A percentile compares a stretch with the other conserved stretches of the same genome.
Conservation (phyloP, 2,888 invertebrate genomes). For the Cylindroiulus punctatus region DNA sequence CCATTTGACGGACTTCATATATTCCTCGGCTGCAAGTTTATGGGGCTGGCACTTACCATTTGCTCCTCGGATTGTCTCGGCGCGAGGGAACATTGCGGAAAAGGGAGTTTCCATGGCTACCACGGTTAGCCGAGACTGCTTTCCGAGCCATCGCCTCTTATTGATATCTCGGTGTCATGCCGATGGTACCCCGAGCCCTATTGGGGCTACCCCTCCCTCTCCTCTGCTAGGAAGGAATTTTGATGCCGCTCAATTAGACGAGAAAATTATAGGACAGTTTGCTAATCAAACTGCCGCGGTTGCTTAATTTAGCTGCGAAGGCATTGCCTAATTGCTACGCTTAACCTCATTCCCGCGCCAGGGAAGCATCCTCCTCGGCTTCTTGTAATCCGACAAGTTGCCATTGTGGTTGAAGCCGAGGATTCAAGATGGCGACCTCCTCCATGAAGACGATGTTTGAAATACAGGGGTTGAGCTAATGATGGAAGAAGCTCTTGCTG, state of each 20-base stretch:
- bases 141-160: neutral
- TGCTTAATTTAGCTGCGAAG: conserved; percentile 27
- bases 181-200: neutral
- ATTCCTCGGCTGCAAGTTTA: conserved; percentile 8
- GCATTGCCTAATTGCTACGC: neutral
- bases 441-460: too few species aligned
- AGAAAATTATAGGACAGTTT: conserved; percentile 6
- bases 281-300: conserved; percentile 34
- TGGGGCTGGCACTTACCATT: neutral
- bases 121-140: neutral
- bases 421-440: neutral
- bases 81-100: neutral
- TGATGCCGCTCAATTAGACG: neutral
- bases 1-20: conserved; percentile 41
- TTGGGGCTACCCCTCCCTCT: neutral
- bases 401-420: neutral
- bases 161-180: conserved; percentile 10
- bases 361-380: too few species aligned
- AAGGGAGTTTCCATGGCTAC: conserved; percentile 17
- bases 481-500: too few species aligned
- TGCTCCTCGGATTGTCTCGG: neutral
- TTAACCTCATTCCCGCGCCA: conserved; percentile 19
- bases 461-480: too few species aligned
- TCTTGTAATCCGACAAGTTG: neutral
- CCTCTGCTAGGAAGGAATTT: neutral